Evolutionary conservation across 2,797 vertebrate genomes (phyloP).

Genomic region (Oryzias sinensis): DNA sequence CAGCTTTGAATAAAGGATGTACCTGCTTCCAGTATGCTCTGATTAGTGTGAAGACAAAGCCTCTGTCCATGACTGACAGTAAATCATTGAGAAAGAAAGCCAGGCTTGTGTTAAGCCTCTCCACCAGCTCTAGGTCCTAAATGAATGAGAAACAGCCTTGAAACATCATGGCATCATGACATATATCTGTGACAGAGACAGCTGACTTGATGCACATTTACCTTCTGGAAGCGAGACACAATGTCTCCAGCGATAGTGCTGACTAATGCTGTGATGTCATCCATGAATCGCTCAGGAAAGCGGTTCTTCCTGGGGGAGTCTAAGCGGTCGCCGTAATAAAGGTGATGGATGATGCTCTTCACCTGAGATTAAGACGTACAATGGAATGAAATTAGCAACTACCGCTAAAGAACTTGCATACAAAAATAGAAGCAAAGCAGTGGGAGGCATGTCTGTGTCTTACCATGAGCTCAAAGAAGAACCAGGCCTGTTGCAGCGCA

Average conservation of each 20-base stretch:
- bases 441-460: constrained; percentile 43
- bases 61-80: constrained; percentile 97
- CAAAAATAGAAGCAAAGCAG: not conserved
- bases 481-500: constrained; percentile 97
- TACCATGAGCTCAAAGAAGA: constrained; percentile 99
- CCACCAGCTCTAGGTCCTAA: constrained; percentile 95
- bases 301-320: constrained; percentile 92
- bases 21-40: constrained; percentile 98
- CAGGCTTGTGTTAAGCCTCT: constrained; percentile 94
- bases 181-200: not conserved
- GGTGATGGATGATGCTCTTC: constrained; percentile 98
- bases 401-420: not conserved
- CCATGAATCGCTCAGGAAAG: constrained; percentile 98
- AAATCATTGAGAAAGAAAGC: constrained; percentile 97
- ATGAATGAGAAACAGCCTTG: constrained; percentile 15
- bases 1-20: constrained; percentile 14
- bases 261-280: constrained; percentile 93
- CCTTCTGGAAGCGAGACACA: constrained; percentile 97
- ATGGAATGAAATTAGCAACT: not conserved
- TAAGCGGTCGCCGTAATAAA: constrained; percentile 95
- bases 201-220: constrained; percentile 46
- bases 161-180: not conserved
- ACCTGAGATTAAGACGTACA: constrained; percentile 76
- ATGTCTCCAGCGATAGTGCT: constrained; percentile 96
- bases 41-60: constrained; percentile 92